Percentiles rank a stretch among this genome's conserved stretches.
These are phyloP conservation scores for Schizopygopsis malacanthus DNA, from an alignment of 2,797 vertebrate species.

Conservation along the genomic window DNA sequence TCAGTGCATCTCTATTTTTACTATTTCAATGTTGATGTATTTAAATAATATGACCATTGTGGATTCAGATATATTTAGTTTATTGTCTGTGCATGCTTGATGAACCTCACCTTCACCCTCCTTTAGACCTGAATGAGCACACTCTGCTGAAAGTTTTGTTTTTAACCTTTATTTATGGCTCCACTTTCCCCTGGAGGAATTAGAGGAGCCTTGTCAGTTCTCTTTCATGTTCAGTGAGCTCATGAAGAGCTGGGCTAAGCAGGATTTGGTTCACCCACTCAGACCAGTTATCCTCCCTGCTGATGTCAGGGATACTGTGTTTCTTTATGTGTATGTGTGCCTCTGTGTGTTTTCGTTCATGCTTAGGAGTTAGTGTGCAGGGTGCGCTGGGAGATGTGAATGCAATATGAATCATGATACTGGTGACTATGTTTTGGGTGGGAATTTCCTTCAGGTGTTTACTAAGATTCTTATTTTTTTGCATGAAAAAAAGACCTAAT, in stretches of 20 bases:
- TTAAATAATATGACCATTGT: neutral
- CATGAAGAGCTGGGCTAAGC: slow-evolving; percentile 75
- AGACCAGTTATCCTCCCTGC: slow-evolving; percentile 75
- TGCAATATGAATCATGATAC: slow-evolving; percentile 13
- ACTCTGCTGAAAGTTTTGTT: slow-evolving; percentile 25
- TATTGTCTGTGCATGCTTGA: neutral
- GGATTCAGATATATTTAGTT: neutral
- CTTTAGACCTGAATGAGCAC: slow-evolving; percentile 22
- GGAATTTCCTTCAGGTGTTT: neutral
- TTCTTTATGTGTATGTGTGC: slow-evolving; percentile 31
- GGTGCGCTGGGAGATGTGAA: slow-evolving; percentile 22
- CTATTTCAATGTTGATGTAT: neutral
- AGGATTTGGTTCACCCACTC: slow-evolving; percentile 76
- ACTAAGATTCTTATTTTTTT: neutral
- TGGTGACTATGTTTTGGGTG: neutral
- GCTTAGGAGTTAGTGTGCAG: slow-evolving; percentile 33
- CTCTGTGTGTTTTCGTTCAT: slow-evolving; percentile 13
- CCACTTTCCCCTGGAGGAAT: slow-evolving; percentile 70
- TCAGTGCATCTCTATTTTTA: neutral
- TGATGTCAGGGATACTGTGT: slow-evolving; percentile 64
- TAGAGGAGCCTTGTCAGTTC: slow-evolving; percentile 73
- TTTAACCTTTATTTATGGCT: slow-evolving; percentile 74
- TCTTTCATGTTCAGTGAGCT: slow-evolving; percentile 71
- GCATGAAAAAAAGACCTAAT: neutral
- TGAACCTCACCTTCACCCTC: neutral